Conservation (phyloP, 2,888 invertebrate species). For the Andrena fulva region DNA sequence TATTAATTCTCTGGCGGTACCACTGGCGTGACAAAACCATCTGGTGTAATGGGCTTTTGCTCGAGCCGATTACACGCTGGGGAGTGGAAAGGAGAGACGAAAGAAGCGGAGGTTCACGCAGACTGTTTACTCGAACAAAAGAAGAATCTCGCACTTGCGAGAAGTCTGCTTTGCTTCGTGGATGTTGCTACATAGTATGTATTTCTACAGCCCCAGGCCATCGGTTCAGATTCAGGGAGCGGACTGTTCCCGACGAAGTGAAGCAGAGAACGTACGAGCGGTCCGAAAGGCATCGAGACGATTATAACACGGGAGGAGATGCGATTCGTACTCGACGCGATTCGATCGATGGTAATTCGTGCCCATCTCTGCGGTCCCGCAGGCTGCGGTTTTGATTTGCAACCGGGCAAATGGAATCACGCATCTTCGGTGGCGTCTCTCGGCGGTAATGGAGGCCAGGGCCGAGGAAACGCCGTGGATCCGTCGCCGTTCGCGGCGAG, state of each 20-base stretch:
- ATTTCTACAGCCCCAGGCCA: neutral
- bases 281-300: constrained; percentile 40
- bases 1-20: constrained; percentile 71
- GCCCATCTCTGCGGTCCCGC: constrained; percentile 69
- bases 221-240: constrained; percentile 2
- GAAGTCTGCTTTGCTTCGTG: neutral
- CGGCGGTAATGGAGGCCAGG: constrained; percentile 56
- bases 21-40: constrained; percentile 73
- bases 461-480: constrained; percentile 42
- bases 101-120: neutral
- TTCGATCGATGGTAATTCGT: constrained; percentile 67
- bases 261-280: neutral
- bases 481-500: constrained; percentile 21
- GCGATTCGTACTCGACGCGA: constrained; percentile 43
- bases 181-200: neutral
- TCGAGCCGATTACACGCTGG: constrained; percentile 68
- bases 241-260: constrained; percentile 6
- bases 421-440: constrained; percentile 58
- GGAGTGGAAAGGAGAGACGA: constrained; percentile 5
- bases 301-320: constrained; percentile 56
- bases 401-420: constrained; percentile 77
- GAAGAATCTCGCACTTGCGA: constrained; percentile 19
- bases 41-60: constrained; percentile 72
- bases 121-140: constrained; percentile 21
- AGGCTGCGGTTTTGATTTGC: constrained; percentile 76